Evolutionary conservation across 2,113 vertebrate genomes (phyloP), one percentile per base, ranked within the genome.

Genomic region (Vimba vimba): DNA sequence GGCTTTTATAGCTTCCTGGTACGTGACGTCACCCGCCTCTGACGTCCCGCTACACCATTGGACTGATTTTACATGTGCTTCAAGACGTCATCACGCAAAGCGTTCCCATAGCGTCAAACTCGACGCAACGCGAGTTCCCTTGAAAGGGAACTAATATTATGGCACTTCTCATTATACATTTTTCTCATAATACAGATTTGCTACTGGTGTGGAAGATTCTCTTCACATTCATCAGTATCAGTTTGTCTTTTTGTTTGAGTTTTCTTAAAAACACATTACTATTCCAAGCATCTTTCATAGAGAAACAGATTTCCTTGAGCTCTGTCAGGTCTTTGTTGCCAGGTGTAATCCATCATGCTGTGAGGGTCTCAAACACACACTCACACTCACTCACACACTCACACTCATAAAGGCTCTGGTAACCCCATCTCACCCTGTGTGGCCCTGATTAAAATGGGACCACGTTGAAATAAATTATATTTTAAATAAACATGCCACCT

Each of bases 401-500:
- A 43, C 39, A 43, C 39, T 7, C 43, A 47, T 4, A 21, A 47
- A 66, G 7, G 17, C 25, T 69, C 25, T 57, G 27, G 50, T 17
- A 33, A 57, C 80, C 47, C 27, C 64, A 69, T 83, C 47, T 57
- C 12, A 82, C 64, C 64, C 30, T 69, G 27, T 52, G 27, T 73
- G 81, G 81, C 64, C 71, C 71, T 82, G 66, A 47, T 82, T 85
- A 47, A 81, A 83, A 73, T 83, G 21, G 30, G 47, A 75, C 47
- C 79, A 64, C 78, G 30, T 50, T 78, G 43, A 88, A 52, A 82
- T 88, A 33, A 79, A 84, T 84, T 27, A 50, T 64, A 45, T 55
- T 59, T 59, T 39, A 30, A 68, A 60, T 45, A 79, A 59, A 60
- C 76, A 79, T 71, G 83, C 64, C 75, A 77, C 50, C 74, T 84